Conservation (phyloP, 2,113 vertebrate species). For the Cryptoleucopteryx plumbea region DNA sequence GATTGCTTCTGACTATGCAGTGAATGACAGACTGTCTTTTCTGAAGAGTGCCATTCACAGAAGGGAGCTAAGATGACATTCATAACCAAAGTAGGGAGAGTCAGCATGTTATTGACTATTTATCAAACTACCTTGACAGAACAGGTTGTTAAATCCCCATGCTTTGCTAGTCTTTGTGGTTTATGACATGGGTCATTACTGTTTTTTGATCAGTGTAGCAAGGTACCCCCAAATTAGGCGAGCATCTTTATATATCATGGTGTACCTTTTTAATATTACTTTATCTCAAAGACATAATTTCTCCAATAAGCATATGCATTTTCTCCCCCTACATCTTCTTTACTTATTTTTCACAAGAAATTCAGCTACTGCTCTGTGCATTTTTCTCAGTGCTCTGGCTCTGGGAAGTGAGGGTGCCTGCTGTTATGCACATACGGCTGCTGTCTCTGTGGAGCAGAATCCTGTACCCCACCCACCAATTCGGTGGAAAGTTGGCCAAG, state of each 20-base stretch:
- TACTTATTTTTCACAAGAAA: not conserved
- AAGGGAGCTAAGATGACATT: not conserved
- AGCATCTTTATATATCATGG: not conserved
- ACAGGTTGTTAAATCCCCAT: not conserved
- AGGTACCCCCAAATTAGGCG: not conserved
- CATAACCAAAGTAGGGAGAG: not conserved
- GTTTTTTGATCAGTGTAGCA: not conserved
- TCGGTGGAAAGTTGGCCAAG: fast-evolving
- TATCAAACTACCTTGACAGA: not conserved
- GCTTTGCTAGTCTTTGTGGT: not conserved
- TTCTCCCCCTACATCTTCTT: not conserved
- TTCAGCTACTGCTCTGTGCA: not conserved
- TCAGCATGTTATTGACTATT: not conserved
- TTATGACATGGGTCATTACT: not conserved
- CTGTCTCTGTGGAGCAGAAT: not conserved
- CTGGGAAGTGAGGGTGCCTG: not conserved
- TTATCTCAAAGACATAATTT: not conserved
- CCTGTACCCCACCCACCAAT: not conserved
- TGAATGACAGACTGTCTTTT: not conserved
- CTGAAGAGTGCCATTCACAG: not conserved
- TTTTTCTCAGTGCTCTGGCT: not conserved
- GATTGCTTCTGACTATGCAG: not conserved
- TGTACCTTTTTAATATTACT: not conserved
- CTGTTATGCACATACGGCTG: not conserved
- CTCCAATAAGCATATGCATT: not conserved